Base-by-base conservation (phyloP, 2,888 invertebrate genomes). In the Unio pictorum region DNA sequence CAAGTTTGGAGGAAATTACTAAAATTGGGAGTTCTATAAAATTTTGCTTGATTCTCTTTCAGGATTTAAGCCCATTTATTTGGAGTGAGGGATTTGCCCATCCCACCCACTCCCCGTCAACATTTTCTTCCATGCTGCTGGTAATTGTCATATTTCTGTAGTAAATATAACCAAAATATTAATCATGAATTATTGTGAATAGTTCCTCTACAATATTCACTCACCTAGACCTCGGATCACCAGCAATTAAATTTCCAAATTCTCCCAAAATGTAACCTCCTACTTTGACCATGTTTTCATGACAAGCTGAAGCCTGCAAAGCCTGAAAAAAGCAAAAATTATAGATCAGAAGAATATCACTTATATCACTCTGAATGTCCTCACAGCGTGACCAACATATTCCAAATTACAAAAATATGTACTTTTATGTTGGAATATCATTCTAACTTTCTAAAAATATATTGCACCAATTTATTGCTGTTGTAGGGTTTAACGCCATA, bases 221-320 rank as follows among this genome's bases (percentile, higher is more conserved):
- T 68, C 68, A 91, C 91, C 91, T 91, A 63, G 99, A 99, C 71
- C 99, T 93, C 74, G 96, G 95, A 91, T 99, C 99, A 23, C 99
- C 99, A 83, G 99, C 99, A 89, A 99, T 99, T 74, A 99, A 93
- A 92, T 99, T 99, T 67, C 99, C 99, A 91, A 99, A 99, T 91
- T 99, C 99, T 75, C 99, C 99, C 74, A 99, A 93, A 85, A 99
- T 99, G 87, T 99, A 99, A 67, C 99, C 99, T 74, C 99, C 99
- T 68, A 99, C 99, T 93, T 99, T 99, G 1, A 99, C 99, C 99
- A 99, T 99, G 90, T 99, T 99, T 91, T 99, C 99, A 90, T 99
- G 99, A 88, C 99, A 99, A 45, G 99, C 99, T 28, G 99, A 98
- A 55, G 98, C 98, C 92, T 99, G 98, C 67, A 99, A 91, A 70